These are phyloP conservation scores for Manis pentadactyla DNA, from an alignment of 2,797 vertebrate species.

Conservation along the genomic window DNA sequence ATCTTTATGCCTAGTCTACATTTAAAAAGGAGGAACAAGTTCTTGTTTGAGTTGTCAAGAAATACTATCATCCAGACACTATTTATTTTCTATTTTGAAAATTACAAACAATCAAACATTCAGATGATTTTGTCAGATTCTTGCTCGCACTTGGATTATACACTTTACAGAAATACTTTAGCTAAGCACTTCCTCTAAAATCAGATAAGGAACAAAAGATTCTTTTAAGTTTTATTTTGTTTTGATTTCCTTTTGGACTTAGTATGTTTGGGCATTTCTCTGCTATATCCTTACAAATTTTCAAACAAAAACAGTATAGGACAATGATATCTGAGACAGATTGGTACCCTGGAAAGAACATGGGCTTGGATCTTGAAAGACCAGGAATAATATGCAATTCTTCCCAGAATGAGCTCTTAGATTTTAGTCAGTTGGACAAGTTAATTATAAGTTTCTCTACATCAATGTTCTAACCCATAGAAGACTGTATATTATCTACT, in stretches of 20 bases:
- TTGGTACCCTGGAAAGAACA: not conserved
- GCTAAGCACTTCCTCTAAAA: not conserved
- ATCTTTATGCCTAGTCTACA: not conserved
- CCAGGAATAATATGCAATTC: not conserved
- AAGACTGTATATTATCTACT: not conserved
- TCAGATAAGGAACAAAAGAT: not conserved
- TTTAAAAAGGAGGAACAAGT: not conserved
- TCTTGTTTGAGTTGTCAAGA: slow-evolving; percentile 35
- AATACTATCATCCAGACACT: not conserved
- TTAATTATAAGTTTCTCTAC: slow-evolving; percentile 13
- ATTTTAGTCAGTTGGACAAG: not conserved
- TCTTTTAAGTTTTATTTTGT: not conserved
- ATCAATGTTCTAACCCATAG: not conserved
- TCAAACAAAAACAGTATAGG: not conserved
- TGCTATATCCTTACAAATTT: not conserved
- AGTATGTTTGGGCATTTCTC: not conserved
- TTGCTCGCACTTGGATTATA: not conserved
- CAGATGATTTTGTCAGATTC: not conserved
- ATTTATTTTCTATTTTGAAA: slow-evolving; percentile 51
- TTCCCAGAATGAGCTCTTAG: not conserved
- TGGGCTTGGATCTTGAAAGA: slow-evolving; percentile 7
- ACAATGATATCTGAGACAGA: not conserved
- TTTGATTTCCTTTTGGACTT: not conserved
- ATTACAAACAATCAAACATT: slow-evolving; percentile 47
- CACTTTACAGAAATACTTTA: not conserved